These are phyloP conservation scores for Trinorchestia longiramus DNA, from an alignment of 1,140 invertebrate species.

Conservation along the genomic window DNA sequence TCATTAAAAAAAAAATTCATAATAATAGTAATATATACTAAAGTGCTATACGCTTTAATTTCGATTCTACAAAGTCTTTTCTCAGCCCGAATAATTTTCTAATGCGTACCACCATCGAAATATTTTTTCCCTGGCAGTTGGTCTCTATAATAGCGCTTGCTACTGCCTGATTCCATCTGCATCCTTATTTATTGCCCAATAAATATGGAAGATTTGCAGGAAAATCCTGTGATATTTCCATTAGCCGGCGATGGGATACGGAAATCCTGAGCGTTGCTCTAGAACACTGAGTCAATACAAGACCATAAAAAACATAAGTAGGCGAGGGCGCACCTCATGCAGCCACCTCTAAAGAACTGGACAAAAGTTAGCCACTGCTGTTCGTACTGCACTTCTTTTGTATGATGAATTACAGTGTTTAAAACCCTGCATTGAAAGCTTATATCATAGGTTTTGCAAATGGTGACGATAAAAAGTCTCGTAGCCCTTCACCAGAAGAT, in stretches of 20 bases:
- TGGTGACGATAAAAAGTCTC: not conserved
- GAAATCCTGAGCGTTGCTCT: constrained; percentile 18
- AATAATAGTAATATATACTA: not conserved
- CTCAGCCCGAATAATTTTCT: not conserved
- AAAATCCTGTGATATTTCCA: constrained; percentile 54
- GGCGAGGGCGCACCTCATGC: not conserved
- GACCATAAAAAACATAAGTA: not conserved
- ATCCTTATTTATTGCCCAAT: constrained; percentile 53
- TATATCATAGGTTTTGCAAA: not conserved
- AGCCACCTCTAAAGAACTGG: not conserved
- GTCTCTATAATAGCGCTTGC: constrained; percentile 9
- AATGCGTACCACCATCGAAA: not conserved
- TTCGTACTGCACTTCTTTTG: not conserved
- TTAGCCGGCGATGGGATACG: constrained; percentile 50
- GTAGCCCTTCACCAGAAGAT: not conserved
- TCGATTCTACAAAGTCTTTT: not conserved
- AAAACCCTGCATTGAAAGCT: not conserved
- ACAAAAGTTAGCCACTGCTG: not conserved
- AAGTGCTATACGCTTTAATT: not conserved
- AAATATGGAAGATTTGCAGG: constrained; percentile 49
- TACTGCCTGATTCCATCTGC: not conserved
- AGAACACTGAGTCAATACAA: constrained; percentile 22
- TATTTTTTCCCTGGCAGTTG: not conserved
- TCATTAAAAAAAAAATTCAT: not conserved
- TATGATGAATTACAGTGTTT: not conserved